These are phyloP conservation scores for Lamprologus speciosus DNA, from an alignment of 2,113 vertebrate genomes.

Conservation along the genomic window DNA sequence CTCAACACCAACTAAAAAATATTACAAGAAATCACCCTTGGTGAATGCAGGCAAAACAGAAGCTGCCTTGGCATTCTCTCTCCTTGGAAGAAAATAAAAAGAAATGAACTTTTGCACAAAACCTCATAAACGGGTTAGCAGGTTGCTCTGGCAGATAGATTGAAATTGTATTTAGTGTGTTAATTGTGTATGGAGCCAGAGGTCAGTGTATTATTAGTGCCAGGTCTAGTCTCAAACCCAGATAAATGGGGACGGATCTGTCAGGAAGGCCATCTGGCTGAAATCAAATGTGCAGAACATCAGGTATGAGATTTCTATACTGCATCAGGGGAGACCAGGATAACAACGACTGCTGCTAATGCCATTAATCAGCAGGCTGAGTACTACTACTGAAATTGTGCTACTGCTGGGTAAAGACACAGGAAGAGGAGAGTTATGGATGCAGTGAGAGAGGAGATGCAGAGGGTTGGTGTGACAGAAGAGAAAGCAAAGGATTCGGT, in stretches of 20 bases:
- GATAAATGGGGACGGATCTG: neutral
- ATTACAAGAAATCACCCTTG: neutral
- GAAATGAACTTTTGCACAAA: neutral
- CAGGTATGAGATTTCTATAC: neutral
- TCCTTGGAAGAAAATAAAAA: neutral
- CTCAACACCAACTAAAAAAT: neutral
- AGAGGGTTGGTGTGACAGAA: neutral
- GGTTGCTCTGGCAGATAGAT: neutral
- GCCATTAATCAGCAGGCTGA: neutral
- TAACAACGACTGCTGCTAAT: neutral
- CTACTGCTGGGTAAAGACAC: neutral
- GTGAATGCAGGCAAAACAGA: neutral
- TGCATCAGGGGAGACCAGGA: neutral
- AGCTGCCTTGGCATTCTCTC: neutral
- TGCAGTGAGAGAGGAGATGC: neutral
- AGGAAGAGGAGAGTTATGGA: neutral
- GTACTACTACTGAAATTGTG: neutral
- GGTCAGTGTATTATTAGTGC: neutral
- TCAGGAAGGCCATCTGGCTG: neutral
- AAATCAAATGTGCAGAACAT: neutral
- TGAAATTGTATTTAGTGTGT: neutral
- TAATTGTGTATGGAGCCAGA: neutral
- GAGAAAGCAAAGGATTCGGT: neutral
- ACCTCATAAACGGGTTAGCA: accelerated
- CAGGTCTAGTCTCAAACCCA: neutral